Evolutionary conservation across 2,888 invertebrate species (phyloP).

Genomic region (Perdita meconis): DNA sequence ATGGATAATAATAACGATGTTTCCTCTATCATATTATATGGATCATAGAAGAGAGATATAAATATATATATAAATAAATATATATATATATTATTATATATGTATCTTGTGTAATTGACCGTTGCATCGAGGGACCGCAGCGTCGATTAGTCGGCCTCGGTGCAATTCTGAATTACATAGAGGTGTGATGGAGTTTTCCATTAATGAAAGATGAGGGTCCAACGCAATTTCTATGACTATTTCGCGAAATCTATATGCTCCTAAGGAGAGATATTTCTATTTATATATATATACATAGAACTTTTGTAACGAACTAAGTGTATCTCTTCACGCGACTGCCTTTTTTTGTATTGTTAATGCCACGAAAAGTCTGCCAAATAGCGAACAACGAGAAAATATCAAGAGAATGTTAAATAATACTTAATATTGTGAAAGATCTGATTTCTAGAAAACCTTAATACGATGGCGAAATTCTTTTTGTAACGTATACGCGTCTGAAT

Average conservation of each 20-base stretch:
- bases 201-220: constrained; percentile 60
- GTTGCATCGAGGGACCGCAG: constrained; percentile 71
- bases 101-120: constrained; percentile 69
- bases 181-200: constrained; percentile 74
- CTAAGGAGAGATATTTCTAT: constrained; percentile 37
- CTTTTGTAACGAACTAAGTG: constrained; percentile 61
- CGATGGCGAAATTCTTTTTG: not conserved
- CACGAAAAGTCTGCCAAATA: constrained; percentile 59
- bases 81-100: constrained; percentile 32
- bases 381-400: constrained; percentile 55
- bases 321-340: constrained; percentile 63
- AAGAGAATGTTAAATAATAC: constrained; percentile 44
- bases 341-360: constrained; percentile 54
- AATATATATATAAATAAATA: constrained; percentile 45
- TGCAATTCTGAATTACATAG: constrained; percentile 74
- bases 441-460: constrained; percentile 19
- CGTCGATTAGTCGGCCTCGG: constrained; percentile 53
- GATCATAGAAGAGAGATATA: constrained; percentile 51
- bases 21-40: constrained; percentile 73
- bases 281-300: constrained; percentile 58
- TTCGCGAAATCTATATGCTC: constrained; percentile 40
- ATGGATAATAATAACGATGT: constrained; percentile 77
- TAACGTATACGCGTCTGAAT: not conserved
- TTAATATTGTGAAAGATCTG: constrained; percentile 39
- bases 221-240: constrained; percentile 59